These are phyloP conservation scores for Paramormyrops hopkinsi DNA, from an alignment of 2,797 vertebrate species.

Conservation along the genomic window DNA sequence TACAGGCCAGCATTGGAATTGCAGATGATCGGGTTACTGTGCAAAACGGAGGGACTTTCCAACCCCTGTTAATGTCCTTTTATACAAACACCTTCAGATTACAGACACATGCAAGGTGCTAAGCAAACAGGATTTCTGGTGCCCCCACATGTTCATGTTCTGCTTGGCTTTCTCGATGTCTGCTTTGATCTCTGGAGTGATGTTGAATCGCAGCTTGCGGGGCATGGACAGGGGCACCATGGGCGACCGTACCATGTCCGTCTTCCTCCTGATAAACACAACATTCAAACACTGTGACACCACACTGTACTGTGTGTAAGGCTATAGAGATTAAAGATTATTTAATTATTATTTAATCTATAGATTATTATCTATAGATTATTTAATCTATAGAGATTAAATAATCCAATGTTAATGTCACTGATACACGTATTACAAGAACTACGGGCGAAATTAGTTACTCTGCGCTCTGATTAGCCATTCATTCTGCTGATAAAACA, in stretches of 20 bases:
- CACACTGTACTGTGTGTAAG: neutral
- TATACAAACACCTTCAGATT: neutral
- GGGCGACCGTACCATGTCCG: conserved; percentile 55
- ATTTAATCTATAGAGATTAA: neutral
- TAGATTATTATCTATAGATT: too few species aligned
- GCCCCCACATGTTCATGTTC: conserved; percentile 76
- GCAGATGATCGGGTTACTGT: neutral
- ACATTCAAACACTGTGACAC: neutral
- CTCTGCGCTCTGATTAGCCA: neutral
- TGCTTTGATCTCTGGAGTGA: conserved; percentile 78
- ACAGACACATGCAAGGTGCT: neutral
- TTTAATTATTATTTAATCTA: too few species aligned
- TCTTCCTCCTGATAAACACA: conserved; percentile 62
- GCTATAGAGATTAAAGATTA: too few species aligned
- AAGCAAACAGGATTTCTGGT: neutral
- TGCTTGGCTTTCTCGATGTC: conserved; percentile 85
- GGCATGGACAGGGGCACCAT: conserved; percentile 70
- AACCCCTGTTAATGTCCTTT: neutral
- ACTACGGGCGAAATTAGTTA: neutral
- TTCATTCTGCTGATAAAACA: neutral
- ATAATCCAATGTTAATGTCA: neutral
- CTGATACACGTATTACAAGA: neutral
- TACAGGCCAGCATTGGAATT: neutral
- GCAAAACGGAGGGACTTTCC: neutral
- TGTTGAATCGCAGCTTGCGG: conserved; percentile 80